Percentiles rank a stretch among this genome's conserved stretches.
Evolutionary conservation across 2,888 invertebrate species (phyloP).

Genomic region (Odiellus spinosus): DNA sequence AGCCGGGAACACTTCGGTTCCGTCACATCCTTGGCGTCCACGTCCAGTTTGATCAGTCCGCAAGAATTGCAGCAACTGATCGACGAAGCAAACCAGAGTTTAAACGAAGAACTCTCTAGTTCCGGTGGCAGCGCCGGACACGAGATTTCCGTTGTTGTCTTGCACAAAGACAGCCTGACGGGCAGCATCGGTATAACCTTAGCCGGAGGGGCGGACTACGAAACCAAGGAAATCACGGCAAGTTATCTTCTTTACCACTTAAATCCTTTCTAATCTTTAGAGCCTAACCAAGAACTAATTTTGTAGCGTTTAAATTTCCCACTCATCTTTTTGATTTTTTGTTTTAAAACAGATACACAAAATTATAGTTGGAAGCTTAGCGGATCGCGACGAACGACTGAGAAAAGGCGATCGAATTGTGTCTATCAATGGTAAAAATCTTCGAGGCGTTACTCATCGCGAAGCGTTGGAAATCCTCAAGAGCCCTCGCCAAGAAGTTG

Average conservation of each 20-base stretch:
- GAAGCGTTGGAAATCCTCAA: conserved; percentile 75
- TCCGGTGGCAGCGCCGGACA: conserved; percentile 29
- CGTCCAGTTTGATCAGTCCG: conserved; percentile 41
- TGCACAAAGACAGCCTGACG: conserved; percentile 40
- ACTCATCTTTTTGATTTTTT: conserved; percentile 18
- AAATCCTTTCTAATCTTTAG: too few relatives aligned
- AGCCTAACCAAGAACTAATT: too few relatives aligned
- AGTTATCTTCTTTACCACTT: conserved; percentile 24
- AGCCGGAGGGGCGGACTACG: conserved; percentile 77
- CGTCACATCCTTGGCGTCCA: conserved; percentile 40
- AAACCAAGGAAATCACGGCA: conserved; percentile 79
- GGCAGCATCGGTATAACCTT: conserved; percentile 51
- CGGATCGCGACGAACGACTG: conserved; percentile 67
- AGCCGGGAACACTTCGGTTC: conserved; percentile 37
- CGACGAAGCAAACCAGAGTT: conserved; percentile 47
- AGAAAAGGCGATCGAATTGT: conserved; percentile 73
- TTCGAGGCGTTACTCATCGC: conserved; percentile 66
- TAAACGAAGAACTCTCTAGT: conserved; percentile 34
- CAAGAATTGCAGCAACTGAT: conserved; percentile 46
- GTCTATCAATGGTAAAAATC: conserved; percentile 69
- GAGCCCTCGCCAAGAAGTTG: conserved; percentile 61
- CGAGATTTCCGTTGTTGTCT: conserved; percentile 46
- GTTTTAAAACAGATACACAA: conserved; percentile 76
- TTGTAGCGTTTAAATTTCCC: too few relatives aligned
- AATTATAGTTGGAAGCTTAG: conserved; percentile 66